Percentiles rank a stretch among this genome's conserved stretches.
phyloP scores from a whole-genome alignment of 2,113 vertebrate genomes.

The Odocoileus hemionus region DNA sequence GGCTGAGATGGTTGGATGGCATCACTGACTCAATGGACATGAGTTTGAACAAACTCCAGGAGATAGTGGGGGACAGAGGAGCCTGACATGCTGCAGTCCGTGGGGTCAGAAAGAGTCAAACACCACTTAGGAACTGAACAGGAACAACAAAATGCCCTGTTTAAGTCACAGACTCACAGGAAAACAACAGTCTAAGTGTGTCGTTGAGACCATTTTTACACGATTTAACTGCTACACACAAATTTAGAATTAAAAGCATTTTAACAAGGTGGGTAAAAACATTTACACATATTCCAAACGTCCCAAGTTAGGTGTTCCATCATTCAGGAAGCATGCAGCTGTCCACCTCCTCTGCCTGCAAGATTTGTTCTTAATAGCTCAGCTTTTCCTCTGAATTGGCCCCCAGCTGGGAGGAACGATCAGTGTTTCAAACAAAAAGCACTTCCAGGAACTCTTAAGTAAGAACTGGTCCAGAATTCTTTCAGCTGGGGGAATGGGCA shows the following conservation, averaged over 20 bases:
- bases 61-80: background rate
- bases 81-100: background rate
- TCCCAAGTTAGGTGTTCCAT: background rate
- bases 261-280: background rate
- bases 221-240: background rate
- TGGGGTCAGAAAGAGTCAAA: background rate
- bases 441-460: background rate
- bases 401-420: background rate
- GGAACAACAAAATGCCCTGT: background rate
- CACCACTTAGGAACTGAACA: background rate
- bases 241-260: background rate
- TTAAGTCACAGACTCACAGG: background rate
- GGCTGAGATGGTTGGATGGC: rapidly evolving
- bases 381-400: background rate
- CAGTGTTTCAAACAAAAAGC: background rate
- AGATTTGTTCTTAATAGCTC: background rate
- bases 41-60: background rate
- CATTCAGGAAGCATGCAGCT: rapidly evolving
- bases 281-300: background rate
- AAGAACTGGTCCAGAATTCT: background rate
- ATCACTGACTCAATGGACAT: background rate
- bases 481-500: rapidly evolving
- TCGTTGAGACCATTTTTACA: background rate
- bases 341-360: background rate
- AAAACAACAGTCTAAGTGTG: background rate